These are phyloP conservation scores for Spheniscus humboldti DNA, from an alignment of 2,797 vertebrate species.

Conservation along the genomic window DNA sequence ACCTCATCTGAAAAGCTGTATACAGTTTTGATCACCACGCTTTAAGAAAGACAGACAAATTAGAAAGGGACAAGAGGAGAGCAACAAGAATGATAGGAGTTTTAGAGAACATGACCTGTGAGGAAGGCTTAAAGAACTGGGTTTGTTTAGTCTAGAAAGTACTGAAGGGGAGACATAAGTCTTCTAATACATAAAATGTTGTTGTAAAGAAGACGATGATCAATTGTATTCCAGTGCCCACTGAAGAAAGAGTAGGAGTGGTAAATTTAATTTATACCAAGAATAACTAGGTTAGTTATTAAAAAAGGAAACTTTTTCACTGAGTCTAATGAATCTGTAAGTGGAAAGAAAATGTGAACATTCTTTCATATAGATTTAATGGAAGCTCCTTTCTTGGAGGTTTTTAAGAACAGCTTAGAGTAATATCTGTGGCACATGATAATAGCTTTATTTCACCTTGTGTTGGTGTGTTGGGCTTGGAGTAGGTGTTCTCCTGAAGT, in stretches of 20 bases:
- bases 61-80: neutral
- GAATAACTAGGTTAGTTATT: neutral
- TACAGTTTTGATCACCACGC: neutral
- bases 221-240: neutral
- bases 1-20: slow-evolving; percentile 10
- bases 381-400: neutral
- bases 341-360: neutral
- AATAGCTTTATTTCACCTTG: neutral
- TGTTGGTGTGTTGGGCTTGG: neutral
- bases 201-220: slow-evolving; percentile 6
- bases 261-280: neutral
- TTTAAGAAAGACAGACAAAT: neutral
- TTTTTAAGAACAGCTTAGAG: neutral
- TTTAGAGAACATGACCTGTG: slow-evolving; percentile 20
- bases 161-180: slow-evolving; percentile 8
- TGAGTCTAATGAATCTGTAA: neutral
- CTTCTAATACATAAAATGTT: slow-evolving; percentile 27
- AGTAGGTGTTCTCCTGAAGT: neutral
- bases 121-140: slow-evolving; percentile 11
- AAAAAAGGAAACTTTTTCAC: neutral
- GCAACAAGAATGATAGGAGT: neutral
- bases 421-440: neutral
- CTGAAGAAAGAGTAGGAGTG: neutral
- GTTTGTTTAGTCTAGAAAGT: slow-evolving; percentile 49
- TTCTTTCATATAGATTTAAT: neutral